phyloP scores from a whole-genome alignment of 2,113 vertebrate species.

The Gymnorhina tibicen region DNA sequence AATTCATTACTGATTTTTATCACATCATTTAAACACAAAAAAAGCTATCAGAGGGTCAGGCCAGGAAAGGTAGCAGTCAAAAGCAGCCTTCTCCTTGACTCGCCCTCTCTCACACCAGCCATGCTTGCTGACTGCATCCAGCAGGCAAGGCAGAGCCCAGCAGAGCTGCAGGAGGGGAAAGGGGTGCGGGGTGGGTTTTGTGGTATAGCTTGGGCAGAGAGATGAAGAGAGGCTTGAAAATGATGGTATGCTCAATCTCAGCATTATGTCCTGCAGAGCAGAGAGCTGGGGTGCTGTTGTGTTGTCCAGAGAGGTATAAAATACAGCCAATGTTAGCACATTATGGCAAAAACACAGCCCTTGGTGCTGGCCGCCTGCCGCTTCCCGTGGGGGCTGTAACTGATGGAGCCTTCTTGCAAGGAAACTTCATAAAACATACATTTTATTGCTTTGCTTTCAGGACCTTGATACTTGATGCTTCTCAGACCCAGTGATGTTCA shows the following conservation, averaged over 20 bases:
- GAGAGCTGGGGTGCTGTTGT: neutral
- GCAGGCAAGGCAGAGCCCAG: neutral
- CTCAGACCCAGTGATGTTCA: neutral
- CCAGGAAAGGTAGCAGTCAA: neutral
- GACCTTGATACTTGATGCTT: neutral
- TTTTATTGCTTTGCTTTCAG: slow-evolving; percentile 5
- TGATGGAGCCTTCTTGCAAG: neutral
- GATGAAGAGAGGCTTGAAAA: neutral
- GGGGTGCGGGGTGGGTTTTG: fast-evolving
- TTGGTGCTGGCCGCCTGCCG: neutral
- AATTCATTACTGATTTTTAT: slow-evolving; percentile 53
- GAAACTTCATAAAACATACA: neutral
- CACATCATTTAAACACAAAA: slow-evolving; percentile 1
- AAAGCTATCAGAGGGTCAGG: neutral
- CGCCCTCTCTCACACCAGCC: neutral
- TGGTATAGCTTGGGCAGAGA: neutral
- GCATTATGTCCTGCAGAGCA: neutral
- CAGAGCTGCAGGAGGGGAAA: neutral
- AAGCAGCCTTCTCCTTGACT: neutral
- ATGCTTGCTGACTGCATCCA: neutral
- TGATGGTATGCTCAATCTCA: neutral
- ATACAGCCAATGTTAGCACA: neutral
- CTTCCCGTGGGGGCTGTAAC: neutral
- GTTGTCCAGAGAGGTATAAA: neutral
- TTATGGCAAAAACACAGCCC: neutral